phyloP scores from a whole-genome alignment of 2,797 vertebrate genomes.

The Takifugu ocellatus region DNA sequence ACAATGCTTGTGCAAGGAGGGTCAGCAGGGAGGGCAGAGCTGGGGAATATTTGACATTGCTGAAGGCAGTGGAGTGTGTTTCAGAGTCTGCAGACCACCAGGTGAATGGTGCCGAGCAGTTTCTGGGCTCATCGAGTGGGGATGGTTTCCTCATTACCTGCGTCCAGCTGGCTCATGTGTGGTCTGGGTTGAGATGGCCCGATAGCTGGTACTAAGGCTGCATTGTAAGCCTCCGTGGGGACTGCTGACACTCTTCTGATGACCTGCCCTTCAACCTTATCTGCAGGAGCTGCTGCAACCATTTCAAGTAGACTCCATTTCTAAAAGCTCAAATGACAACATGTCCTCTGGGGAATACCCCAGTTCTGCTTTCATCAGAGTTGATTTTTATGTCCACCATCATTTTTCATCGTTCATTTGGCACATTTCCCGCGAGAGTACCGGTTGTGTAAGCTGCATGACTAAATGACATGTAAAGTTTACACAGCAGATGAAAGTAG shows the following conservation, averaged over 20 bases:
- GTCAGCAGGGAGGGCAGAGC: slow-evolving; percentile 26
- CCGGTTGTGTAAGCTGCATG: no score
- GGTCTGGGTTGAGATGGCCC: slow-evolving; percentile 49
- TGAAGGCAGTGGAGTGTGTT: slow-evolving; percentile 1
- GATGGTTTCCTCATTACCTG: slow-evolving; percentile 49
- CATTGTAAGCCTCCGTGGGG: slow-evolving; percentile 44
- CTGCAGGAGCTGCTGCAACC: slow-evolving; percentile 42
- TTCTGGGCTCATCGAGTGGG: slow-evolving; percentile 1
- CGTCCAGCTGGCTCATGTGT: slow-evolving; percentile 46
- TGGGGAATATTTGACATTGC: slow-evolving; percentile 23
- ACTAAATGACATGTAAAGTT: not conserved
- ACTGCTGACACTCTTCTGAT: slow-evolving; percentile 44
- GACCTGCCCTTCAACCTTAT: slow-evolving; percentile 58
- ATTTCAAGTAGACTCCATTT: slow-evolving; percentile 36
- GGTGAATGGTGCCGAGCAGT: not conserved
- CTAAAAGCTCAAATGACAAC: slow-evolving; percentile 59
- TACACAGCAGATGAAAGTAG: slow-evolving; percentile 3
- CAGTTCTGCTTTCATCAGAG: slow-evolving; percentile 11
- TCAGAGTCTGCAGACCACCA: not conserved
- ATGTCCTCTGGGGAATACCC: slow-evolving; percentile 21
- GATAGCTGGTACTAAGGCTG: slow-evolving; percentile 57
- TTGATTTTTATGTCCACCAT: no score
- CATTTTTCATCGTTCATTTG: not conserved
- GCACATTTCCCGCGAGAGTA: not conserved
- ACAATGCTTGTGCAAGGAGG: slow-evolving; percentile 45